Base-by-base conservation (phyloP, 2,888 invertebrate species). In the Mesoligia furuncula region DNA sequence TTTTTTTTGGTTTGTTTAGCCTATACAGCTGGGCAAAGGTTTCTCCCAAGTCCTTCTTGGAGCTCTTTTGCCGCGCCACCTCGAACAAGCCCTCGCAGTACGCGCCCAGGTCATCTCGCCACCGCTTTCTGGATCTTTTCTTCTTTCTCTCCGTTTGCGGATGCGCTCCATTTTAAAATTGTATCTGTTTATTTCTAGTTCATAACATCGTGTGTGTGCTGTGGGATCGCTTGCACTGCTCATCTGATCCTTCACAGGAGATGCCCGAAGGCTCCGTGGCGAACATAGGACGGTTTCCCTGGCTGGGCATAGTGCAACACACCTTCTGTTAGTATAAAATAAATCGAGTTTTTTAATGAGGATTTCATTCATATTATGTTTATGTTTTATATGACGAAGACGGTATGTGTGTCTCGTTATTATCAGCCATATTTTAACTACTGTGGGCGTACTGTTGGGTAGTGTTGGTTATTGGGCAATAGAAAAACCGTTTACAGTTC, bases 261-360 rank as follows among this genome's bases (percentile, higher is more conserved):
- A 81, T 91, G 67, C 81, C 90, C 0, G 92, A 93, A n/a, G 94
- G 95, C 0, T 66, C 76, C 0, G 80, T 84, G 0, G 68, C 82
- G 0, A 83, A 93, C 42, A 91, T 93, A 8, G 93, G 93, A 9
- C 85, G 95, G 39, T 95, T 95, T 78, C 93, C 95, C 0, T 95
- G 95, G 95, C 88, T 95, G 2, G 95, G 95, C 3, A 76, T 95
- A 7, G 87, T 95, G 39, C 95, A 95, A 80, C 93, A 95, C 39
- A 88, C 79, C 39, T 95, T 95, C 78, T 87, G 95, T 95, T 83
- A 88, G 93, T 91, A 85, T 48, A 1, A 17, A 73, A 54, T 0
- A 69, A 69, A 24, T 48, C 7, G 13, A 2, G 6, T 39, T 24
- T 70, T 20, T 17, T 39, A 62, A 31, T 36, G 15, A 51, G 68